Conservation (phyloP, 2,113 vertebrate genomes). For the Hemichromis elongatus region DNA sequence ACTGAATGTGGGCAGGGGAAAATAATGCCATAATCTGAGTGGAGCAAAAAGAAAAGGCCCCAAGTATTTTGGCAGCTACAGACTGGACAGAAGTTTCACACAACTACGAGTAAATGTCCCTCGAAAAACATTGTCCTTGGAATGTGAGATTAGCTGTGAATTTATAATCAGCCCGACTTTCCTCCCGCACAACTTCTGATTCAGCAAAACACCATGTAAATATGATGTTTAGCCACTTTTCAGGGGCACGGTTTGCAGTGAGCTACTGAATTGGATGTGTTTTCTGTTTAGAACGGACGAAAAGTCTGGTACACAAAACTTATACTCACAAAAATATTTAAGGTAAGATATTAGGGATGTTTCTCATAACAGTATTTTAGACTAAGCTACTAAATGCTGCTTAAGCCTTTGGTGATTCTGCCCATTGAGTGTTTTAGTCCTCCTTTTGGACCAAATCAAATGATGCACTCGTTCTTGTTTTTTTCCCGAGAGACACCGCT, state of each 20-base stretch:
- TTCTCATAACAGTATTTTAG: not conserved
- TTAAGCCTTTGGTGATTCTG: not conserved
- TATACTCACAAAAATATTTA: not conserved
- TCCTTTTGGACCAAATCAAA: conserved; percentile 6
- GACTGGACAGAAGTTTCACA: not conserved
- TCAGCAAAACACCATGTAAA: not conserved
- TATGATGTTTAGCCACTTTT: conserved; percentile 16
- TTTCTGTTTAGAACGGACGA: not conserved
- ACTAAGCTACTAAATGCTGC: not conserved
- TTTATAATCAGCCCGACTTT: not conserved
- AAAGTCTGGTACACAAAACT: not conserved
- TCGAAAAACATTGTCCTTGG: conserved; percentile 17
- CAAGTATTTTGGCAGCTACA: not conserved
- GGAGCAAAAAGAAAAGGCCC: not conserved
- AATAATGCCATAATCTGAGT: conserved; percentile 13
- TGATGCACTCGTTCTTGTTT: not conserved
- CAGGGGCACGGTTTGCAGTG: not conserved
- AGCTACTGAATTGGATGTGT: not conserved
- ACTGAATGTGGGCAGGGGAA: not conserved
- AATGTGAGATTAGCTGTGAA: conserved; percentile 15
- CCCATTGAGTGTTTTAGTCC: not conserved
- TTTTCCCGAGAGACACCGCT: not conserved
- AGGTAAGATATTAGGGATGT: not conserved
- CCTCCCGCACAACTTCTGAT: not conserved
- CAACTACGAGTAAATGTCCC: not conserved